These are phyloP conservation scores for Sebastes paucispinis DNA, from an alignment of 2,797 vertebrate genomes.

Conservation along the genomic window DNA sequence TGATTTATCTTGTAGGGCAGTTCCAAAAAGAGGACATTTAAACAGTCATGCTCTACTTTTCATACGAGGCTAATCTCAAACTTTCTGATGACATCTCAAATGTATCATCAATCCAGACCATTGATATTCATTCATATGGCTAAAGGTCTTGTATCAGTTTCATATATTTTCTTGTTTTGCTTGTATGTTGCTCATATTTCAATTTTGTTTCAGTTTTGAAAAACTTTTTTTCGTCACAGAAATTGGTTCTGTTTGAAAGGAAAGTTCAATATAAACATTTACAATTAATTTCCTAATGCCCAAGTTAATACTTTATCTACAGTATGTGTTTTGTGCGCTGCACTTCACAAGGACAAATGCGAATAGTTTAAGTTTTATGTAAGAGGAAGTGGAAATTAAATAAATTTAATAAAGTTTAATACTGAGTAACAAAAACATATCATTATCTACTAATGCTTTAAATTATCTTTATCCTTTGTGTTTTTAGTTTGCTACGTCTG, in stretches of 20 bases:
- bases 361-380: not conserved
- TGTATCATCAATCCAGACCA: not conserved
- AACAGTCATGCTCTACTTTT: not conserved
- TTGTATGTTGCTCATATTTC: not conserved
- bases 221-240: not conserved
- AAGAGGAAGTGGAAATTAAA: not conserved
- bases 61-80: not conserved
- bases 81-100: not conserved
- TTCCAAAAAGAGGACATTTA: not conserved
- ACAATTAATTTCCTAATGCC: not conserved
- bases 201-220: not conserved
- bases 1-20: constrained; percentile 9
- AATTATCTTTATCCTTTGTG: not conserved
- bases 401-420: not conserved
- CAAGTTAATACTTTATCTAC: not conserved
- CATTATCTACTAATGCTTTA: not conserved
- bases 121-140: not conserved
- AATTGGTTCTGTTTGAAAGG: not conserved
- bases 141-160: not conserved
- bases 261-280: not conserved
- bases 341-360: not conserved
- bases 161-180: not conserved
- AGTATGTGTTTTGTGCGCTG: not conserved
- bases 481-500: not conserved
- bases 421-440: not conserved